Evolutionary conservation across 2,113 vertebrate genomes (phyloP), one percentile per base, ranked within the genome.

Genomic region (Notothenia coriiceps): DNA sequence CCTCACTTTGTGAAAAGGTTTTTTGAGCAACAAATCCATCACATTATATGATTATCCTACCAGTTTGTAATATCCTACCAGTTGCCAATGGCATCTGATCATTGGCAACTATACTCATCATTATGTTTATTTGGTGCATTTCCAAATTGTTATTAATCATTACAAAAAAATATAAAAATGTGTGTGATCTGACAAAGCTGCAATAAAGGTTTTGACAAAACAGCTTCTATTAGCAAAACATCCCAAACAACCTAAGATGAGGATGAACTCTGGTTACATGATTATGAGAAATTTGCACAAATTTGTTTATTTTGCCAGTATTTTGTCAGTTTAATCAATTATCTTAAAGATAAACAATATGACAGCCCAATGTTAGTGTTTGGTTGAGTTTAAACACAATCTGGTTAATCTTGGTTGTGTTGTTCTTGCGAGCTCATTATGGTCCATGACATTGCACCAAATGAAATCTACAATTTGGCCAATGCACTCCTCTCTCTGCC

Each of bases 391-490:
- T 7, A 57, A 10, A 15, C 18, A 22, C 8, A 9, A 55, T 9
- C 35, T 69, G 18, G 51, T 54, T 43, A 70, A 15, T 7, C 35
- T 40, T 40, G 35, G 35, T 40, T 40, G 35, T 40, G 35, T 40
- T 40, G 35, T 40, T 40, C 6, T 6, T 40, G 35, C 22, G 1
- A 13, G 13, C 35, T 68, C 6, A 65, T 76, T 52, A 52, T 25
- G 17, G 59, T 12, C 51, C 55, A 67, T 62, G 55, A 67, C 60
- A 75, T 44, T 59, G 65, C 69, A 67, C 25, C 15, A 44, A 60
- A 65, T 35, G 7, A 79, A 74, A 20, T 74, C 72, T 47, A 49
- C 25, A n/a, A 70, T 77, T 80, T 90, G 75, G 89, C 54, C 69
- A 86, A 92, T 78, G 65, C 66, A 59, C 75, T 40, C 15, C 70